Percentiles rank a stretch among this genome's conserved stretches.
Evolutionary conservation across 2,888 invertebrate species (phyloP).

Genomic region (Serripes groenlandicus): DNA sequence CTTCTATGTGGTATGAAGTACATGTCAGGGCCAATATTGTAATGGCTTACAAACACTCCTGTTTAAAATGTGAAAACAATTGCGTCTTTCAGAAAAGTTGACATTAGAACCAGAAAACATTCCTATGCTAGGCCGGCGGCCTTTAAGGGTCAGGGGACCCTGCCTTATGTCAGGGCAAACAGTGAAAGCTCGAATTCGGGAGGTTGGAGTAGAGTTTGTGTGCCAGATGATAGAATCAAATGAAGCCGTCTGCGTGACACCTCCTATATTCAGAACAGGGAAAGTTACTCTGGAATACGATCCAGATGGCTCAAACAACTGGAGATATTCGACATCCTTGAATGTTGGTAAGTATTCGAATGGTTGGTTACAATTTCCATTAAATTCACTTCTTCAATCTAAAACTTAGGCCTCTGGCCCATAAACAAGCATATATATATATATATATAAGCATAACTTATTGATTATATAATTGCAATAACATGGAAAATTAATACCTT

Average conservation of each 20-base stretch:
- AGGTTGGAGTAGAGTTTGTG: slow-evolving; percentile 66
- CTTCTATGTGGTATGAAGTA: no score
- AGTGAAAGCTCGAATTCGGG: slow-evolving; percentile 65
- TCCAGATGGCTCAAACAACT: slow-evolving; percentile 56
- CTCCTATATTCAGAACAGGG: slow-evolving; percentile 74
- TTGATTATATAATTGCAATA: no score
- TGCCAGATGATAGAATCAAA: slow-evolving; percentile 57
- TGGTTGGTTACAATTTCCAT: no score
- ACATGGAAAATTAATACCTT: no score
- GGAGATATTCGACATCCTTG: slow-evolving; percentile 57
- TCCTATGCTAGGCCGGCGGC: slow-evolving; percentile 75
- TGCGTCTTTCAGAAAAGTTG: not conserved
- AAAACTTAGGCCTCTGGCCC: no score
- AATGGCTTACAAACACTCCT: no score
- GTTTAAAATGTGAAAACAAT: not conserved
- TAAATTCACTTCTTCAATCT: no score
- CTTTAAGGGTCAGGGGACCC: slow-evolving; percentile 71
- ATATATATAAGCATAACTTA: no score
- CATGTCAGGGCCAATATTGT: no score
- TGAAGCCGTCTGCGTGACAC: slow-evolving; percentile 70
- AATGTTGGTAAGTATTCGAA: slow-evolving; percentile 23
- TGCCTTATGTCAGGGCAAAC: slow-evolving; percentile 64
- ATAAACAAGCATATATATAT: no score
- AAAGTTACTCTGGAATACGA: slow-evolving; percentile 63
- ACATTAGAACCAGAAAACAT: slow-evolving; percentile 4